Percentiles rank a stretch among this genome's conserved stretches.
These are phyloP conservation scores for Zapus hudsonius DNA, from an alignment of 2,113 vertebrate genomes.

Conservation along the genomic window DNA sequence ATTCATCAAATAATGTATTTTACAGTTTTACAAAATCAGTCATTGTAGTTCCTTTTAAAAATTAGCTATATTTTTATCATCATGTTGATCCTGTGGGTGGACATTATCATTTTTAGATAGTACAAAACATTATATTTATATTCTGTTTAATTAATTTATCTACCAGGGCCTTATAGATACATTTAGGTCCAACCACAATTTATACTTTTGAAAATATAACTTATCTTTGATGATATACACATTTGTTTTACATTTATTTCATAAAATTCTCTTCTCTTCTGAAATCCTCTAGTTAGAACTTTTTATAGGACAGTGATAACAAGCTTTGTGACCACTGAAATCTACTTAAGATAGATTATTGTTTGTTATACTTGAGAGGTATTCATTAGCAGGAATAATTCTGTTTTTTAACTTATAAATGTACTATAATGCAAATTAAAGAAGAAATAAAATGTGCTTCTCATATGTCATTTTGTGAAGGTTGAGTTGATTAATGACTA, in stretches of 20 bases:
- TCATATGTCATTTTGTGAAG: slow-evolving; percentile 22
- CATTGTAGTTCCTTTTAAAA: slow-evolving; percentile 2
- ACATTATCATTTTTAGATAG: neutral
- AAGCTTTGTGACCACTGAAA: slow-evolving; percentile 45
- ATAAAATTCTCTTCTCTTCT: slow-evolving; percentile 50
- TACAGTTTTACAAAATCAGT: neutral
- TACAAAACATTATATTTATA: neutral
- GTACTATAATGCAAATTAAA: slow-evolving; percentile 22
- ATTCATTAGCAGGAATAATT: slow-evolving; percentile 38
- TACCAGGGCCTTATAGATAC: neutral
- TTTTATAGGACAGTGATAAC: slow-evolving; percentile 41
- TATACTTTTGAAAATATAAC: neutral
- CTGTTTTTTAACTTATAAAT: slow-evolving; percentile 38
- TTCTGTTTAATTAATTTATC: neutral
- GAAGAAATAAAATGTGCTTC: slow-evolving; percentile 57
- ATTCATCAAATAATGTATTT: slow-evolving; percentile 33
- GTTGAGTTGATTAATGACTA: slow-evolving; percentile 48
- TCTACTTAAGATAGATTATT: slow-evolving; percentile 39
- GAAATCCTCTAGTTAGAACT: slow-evolving; percentile 38
- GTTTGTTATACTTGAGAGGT: slow-evolving; percentile 42
- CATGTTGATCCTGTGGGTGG: neutral
- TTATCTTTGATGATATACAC: slow-evolving; percentile 36
- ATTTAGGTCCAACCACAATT: neutral
- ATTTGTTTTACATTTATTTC: slow-evolving; percentile 50
- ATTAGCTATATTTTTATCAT: no score